These are phyloP conservation scores for Parazoanthus swiftii DNA, from an alignment of 92 coral and sea anemone species.

Conservation along the genomic window DNA sequence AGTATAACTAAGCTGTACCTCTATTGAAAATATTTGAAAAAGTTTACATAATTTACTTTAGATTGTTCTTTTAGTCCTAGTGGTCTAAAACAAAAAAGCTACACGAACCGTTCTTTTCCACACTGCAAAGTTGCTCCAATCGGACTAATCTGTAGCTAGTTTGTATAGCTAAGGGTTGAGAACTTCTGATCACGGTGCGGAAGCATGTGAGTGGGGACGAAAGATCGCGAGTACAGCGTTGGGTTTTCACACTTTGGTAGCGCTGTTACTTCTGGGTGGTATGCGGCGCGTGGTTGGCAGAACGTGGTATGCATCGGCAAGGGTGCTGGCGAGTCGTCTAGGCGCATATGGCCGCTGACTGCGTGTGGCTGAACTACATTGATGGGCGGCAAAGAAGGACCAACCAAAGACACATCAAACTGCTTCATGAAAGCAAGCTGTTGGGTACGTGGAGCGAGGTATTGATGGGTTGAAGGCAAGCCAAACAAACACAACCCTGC, in stretches of 20 bases:
- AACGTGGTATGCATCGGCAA: background rate
- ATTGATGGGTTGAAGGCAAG: background rate
- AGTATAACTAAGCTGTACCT: background rate
- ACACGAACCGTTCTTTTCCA: background rate
- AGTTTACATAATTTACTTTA: background rate
- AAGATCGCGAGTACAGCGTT: background rate
- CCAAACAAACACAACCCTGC: background rate
- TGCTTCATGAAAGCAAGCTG: background rate
- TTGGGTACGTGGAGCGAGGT: background rate
- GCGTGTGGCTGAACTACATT: background rate
- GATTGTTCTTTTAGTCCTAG: background rate
- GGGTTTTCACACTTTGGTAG: no score
- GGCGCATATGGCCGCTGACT: background rate
- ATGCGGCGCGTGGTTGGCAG: background rate
- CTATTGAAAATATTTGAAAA: background rate
- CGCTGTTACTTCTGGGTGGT: background rate
- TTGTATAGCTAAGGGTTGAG: background rate
- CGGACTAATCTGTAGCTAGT: background rate
- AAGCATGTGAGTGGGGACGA: background rate
- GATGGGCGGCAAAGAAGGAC: background rate
- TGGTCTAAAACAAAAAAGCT: background rate
- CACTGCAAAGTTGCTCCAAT: background rate
- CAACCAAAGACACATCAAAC: background rate
- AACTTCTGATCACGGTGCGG: background rate
- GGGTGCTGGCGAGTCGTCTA: background rate